These are phyloP conservation scores for Nestor notabilis DNA, from an alignment of 2,113 vertebrate genomes.

Conservation along the genomic window DNA sequence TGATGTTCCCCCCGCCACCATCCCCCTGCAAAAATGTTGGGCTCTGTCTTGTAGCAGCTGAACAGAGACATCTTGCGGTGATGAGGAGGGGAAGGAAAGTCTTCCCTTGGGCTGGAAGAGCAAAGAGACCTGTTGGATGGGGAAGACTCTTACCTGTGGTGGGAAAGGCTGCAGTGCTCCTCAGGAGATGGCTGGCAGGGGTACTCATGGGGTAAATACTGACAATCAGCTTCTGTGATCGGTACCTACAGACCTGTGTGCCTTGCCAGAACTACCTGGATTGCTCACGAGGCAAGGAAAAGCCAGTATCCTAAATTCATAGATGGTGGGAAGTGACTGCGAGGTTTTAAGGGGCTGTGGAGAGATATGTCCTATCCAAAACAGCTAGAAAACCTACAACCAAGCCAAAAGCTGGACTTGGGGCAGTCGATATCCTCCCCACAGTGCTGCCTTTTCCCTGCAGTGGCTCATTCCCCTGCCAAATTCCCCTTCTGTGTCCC, in stretches of 20 bases:
- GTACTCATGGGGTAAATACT: not conserved
- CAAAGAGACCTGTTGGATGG: not conserved
- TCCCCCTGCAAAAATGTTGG: not conserved
- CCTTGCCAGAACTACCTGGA: not conserved
- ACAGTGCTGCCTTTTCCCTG: not conserved
- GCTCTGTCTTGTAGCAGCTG: not conserved
- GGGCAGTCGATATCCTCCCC: not conserved
- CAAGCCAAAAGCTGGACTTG: not conserved
- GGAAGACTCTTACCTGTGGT: not conserved
- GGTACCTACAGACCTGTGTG: not conserved
- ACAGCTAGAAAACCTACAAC: not conserved
- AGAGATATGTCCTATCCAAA: not conserved
- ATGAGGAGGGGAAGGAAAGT: not conserved
- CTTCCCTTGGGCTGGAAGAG: not conserved
- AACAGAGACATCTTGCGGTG: conserved; percentile 43
- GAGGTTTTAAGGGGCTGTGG: not conserved
- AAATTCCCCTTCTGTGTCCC: not conserved
- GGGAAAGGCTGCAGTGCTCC: not conserved
- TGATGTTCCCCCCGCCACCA: not conserved
- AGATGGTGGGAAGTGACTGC: not conserved
- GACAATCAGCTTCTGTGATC: not conserved
- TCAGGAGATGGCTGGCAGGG: not conserved
- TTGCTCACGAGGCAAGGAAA: not conserved
- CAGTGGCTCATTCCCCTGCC: not conserved
- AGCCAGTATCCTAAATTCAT: not conserved